Evolutionary conservation across 2,888 invertebrate species (phyloP).

Genomic region (Lochmaea crataegi): DNA sequence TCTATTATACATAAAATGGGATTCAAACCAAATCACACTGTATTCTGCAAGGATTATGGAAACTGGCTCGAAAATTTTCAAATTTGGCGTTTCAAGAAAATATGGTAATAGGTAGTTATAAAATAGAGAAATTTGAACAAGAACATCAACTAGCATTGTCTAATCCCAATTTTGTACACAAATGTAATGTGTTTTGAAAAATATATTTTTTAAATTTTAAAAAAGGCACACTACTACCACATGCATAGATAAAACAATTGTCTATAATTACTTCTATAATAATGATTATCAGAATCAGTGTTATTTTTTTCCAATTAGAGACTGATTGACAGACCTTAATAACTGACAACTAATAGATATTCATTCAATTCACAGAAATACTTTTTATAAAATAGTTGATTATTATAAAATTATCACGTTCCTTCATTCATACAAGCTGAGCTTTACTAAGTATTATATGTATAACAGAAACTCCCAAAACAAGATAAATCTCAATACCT

Average conservation of each 20-base stretch:
- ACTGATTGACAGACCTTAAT: conserved; percentile 46
- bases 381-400: conserved; percentile 63
- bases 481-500: background rate
- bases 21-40: background rate
- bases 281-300: conserved; percentile 17
- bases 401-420: conserved; percentile 66
- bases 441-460: conserved; percentile 57
- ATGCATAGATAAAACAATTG: background rate
- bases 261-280: conserved; percentile 11
- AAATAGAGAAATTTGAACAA: background rate
- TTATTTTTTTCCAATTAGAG: conserved; percentile 17
- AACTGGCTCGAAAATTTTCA: too few relatives aligned
- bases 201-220: conserved; percentile 5
- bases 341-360: conserved; percentile 62
- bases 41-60: background rate
- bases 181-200: conserved; percentile 8
- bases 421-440: conserved; percentile 64
- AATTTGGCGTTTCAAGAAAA: too few relatives aligned
- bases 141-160: background rate
- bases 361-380: conserved; percentile 58
- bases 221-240: conserved; percentile 27
- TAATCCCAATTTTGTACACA: conserved; percentile 5
- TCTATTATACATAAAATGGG: background rate
- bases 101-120: background rate
- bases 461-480: conserved; percentile 13